These are phyloP conservation scores for Coelopa pilipes DNA, from an alignment of 2,888 invertebrate species.

Conservation along the genomic window DNA sequence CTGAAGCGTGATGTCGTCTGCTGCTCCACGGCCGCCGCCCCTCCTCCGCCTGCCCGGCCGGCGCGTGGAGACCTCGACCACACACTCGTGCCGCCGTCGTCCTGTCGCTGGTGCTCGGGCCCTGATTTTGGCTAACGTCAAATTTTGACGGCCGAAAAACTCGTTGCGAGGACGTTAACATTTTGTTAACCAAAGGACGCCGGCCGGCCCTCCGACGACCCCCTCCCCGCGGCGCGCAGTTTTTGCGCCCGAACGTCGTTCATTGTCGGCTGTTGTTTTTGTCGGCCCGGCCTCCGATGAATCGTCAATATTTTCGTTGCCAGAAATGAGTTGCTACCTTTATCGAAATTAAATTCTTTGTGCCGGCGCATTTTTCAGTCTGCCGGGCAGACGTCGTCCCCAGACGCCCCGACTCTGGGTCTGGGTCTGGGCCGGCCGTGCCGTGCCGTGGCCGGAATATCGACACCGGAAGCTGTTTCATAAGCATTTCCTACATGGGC, in stretches of 20 bases:
- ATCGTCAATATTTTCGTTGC: constrained; percentile 47
- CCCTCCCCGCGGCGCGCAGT: neutral
- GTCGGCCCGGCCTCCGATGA: constrained; percentile 42
- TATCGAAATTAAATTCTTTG: constrained; percentile 50
- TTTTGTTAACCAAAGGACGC: constrained; percentile 20
- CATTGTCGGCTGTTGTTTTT: constrained; percentile 9
- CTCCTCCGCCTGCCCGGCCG: too few species aligned
- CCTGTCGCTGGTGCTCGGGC: neutral
- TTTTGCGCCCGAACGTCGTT: neutral
- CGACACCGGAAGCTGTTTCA: constrained; percentile 44
- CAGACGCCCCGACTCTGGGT: constrained; percentile 39
- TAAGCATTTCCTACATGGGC: constrained; percentile 43
- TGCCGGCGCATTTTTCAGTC: constrained; percentile 35
- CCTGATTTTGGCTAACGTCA: constrained; percentile 39
- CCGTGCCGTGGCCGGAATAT: constrained; percentile 44
- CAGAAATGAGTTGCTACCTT: constrained; percentile 47
- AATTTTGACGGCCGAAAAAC: constrained; percentile 22
- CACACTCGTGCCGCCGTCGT: neutral
- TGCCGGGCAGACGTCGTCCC: constrained; percentile 33
- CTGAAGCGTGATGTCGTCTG: constrained; percentile 47
- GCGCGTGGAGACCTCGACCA: too few species aligned
- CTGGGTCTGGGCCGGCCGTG: too few species aligned
- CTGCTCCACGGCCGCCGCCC: neutral
- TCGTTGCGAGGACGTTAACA: constrained; percentile 9
- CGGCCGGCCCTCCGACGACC: too few species aligned